Evolutionary conservation across 2,888 invertebrate genomes (phyloP), one percentile per base, ranked within the genome.

Genomic region (Rhagonycha lutea): DNA sequence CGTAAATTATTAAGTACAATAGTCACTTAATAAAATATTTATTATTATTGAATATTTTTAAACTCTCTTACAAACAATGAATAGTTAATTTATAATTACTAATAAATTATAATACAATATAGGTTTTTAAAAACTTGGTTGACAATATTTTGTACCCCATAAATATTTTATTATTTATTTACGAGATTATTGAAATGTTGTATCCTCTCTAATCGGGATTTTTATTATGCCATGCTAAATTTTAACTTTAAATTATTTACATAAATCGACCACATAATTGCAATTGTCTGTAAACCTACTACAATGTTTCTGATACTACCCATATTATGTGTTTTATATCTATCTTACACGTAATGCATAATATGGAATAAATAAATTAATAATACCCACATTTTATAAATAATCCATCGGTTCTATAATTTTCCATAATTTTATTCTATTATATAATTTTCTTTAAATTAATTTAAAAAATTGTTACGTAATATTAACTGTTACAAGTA

Each of bases 41-140:
- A 72, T 72, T 72, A 68, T 72, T 68, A 72, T 72, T 72, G 71
- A 72, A 72, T 63, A 63, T 61, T 79, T 79, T 75, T 77, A 67
- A 47, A 68, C 68, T 69, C 73, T 75, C 68, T 65, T 72, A 74
- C 63, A 63, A 72, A 74, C 75, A 77, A 73, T 78, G 74, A 78
- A 76, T 76, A 78, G 69, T 75, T 79, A 78, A 75, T 78, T 73
- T 74, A 72, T 72, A 72, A 72, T 72, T 65, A 72, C 68, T 72
- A 72, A 72, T 72, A 70, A 70, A 70, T 70, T 70, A 61, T 61
- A 70, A 70, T 24, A 65, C 63, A 65, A 65, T 26, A 65, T 65
- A 65, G 23, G 63, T 65, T 65, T 65, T 65, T 65, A 23, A 65
- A 65, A 65, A 65, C 23, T 65, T 65, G 26, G 26, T 65, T 47